Evolutionary conservation across 1,140 invertebrate species (phyloP).

Genomic region (Drosophila watanabei): DNA sequence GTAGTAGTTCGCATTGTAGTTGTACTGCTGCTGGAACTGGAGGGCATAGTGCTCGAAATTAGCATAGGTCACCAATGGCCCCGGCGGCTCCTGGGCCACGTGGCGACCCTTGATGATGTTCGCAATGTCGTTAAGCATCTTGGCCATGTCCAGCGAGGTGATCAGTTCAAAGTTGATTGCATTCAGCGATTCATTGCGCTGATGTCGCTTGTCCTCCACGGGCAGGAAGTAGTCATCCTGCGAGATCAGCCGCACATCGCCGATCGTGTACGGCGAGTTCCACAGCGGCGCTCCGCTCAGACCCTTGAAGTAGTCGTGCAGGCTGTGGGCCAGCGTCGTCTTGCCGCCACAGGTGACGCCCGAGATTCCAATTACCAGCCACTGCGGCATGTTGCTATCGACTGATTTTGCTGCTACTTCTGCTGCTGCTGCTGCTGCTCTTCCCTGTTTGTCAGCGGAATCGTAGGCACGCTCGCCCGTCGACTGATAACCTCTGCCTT

Average conservation of each 20-base stretch:
- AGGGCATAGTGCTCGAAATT: conserved; percentile 77
- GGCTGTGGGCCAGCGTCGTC: conserved; percentile 89
- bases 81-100: conserved; percentile 32
- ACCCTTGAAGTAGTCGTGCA: conserved; percentile 86
- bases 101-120: conserved; percentile 69
- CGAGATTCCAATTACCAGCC: conserved; percentile 91
- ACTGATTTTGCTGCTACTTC: conserved; percentile 31
- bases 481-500: conserved; percentile 29
- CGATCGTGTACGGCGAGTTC: conserved; percentile 82
- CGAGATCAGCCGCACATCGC: conserved; percentile 88
- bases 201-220: conserved; percentile 89
- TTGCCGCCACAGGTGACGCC: conserved; percentile 94
- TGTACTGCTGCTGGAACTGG: conserved; percentile 72
- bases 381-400: conserved; percentile 85
- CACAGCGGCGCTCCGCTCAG: conserved; percentile 61
- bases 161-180: conserved; percentile 93
- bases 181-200: conserved; percentile 88
- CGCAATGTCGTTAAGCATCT: conserved; percentile 87
- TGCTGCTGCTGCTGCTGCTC: neutral
- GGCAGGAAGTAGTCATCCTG: conserved; percentile 93
- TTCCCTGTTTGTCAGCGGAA: conserved; percentile 30
- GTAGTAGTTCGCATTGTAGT: conserved; percentile 57
- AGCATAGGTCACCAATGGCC: conserved; percentile 47
- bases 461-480: conserved; percentile 8
- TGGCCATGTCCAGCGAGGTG: conserved; percentile 91